phyloP scores from a whole-genome alignment of 2,797 vertebrate species.

The Eidolon dupreanum region DNA sequence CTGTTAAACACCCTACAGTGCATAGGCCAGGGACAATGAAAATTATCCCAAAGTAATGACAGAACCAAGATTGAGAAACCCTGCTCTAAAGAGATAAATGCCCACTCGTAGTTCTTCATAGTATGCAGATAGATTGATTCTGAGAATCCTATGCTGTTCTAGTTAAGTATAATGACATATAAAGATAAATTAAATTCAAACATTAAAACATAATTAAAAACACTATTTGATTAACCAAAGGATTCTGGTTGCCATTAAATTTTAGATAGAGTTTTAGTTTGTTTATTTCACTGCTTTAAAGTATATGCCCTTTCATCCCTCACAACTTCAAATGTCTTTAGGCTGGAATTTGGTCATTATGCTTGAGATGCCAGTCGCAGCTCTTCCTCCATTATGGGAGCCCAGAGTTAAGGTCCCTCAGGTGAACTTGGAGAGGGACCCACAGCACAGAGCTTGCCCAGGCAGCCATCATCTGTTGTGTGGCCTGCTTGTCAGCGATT shows the following conservation, averaged over 20 bases:
- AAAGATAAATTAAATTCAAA: neutral
- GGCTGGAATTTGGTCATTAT: neutral
- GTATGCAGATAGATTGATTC: neutral
- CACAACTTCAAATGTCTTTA: neutral
- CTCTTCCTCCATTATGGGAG: neutral
- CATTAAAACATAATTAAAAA: neutral
- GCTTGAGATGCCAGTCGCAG: neutral
- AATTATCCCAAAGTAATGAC: neutral
- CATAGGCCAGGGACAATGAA: neutral
- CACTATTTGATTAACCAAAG: neutral
- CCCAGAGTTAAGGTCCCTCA: neutral
- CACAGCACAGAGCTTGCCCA: neutral
- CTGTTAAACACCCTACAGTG: neutral
- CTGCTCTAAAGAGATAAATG: neutral
- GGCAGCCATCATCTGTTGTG: neutral
- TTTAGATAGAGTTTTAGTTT: neutral
- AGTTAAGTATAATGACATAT: neutral
- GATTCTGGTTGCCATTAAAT: neutral
- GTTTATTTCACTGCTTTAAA: neutral
- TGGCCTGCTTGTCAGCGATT: neutral
- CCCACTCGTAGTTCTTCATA: neutral
- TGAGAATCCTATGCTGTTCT: neutral
- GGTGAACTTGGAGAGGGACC: neutral
- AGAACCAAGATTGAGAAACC: accelerated
- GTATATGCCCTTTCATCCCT: neutral